Evolutionary conservation across 2,113 vertebrate genomes (phyloP).

Genomic region (Sinocyclocheilus anophthalmus): DNA sequence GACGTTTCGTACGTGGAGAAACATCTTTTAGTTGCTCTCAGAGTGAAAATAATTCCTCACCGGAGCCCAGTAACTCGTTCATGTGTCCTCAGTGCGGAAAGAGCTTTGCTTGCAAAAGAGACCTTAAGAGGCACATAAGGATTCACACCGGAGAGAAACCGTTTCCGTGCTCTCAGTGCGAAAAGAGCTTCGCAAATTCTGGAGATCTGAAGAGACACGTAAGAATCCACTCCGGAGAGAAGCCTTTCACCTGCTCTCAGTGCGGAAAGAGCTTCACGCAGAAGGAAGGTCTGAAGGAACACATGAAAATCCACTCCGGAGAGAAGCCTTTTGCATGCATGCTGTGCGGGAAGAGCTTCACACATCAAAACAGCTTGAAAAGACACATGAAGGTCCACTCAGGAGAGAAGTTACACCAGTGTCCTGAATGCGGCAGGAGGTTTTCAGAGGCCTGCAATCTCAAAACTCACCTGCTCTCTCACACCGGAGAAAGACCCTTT

Average conservation of each 20-base stretch:
- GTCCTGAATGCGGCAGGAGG: slow-evolving; percentile 15
- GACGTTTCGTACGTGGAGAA: neutral
- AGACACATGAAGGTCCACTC: slow-evolving; percentile 16
- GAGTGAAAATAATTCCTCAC: no score
- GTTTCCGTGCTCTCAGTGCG: neutral
- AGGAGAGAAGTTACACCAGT: slow-evolving; percentile 17
- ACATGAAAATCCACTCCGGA: neutral
- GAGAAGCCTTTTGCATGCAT: neutral
- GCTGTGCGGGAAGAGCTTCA: slow-evolving; percentile 19
- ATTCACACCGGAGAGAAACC: slow-evolving; percentile 12
- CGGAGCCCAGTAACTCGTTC: neutral
- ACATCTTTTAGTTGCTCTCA: no score
- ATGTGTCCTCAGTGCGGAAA: slow-evolving; percentile 17
- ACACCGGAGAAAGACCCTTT: slow-evolving; percentile 32
- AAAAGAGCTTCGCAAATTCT: slow-evolving; percentile 7
- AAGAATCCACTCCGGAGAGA: neutral
- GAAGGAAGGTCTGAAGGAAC: slow-evolving; percentile 15
- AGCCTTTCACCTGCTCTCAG: slow-evolving; percentile 5
- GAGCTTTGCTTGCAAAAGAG: neutral
- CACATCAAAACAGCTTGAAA: neutral
- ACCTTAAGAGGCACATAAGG: neutral
- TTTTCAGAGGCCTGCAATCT: slow-evolving; percentile 19
- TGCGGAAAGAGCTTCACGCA: slow-evolving; percentile 14
- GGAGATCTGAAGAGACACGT: slow-evolving; percentile 26
- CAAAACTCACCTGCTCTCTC: slow-evolving; percentile 9